These are phyloP conservation scores for Microcebus ravelobensis DNA, from an alignment of 2,113 vertebrate species.

Conservation along the genomic window DNA sequence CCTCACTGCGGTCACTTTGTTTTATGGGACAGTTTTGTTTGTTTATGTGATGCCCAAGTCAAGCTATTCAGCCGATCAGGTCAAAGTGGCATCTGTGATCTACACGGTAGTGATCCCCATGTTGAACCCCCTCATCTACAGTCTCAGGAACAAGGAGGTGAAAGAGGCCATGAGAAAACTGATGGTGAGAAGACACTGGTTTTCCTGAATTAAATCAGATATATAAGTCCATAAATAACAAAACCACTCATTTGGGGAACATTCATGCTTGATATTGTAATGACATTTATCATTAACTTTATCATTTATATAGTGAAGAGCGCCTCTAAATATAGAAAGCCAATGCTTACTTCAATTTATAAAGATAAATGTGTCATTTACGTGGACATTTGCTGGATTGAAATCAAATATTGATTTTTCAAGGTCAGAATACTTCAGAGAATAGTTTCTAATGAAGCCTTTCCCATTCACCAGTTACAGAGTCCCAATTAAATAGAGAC, in stretches of 20 bases:
- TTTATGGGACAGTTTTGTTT: constrained; percentile 59
- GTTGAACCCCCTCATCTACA: constrained; percentile 64
- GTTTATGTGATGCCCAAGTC: constrained; percentile 63
- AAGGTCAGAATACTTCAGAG: neutral
- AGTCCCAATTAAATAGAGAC: neutral
- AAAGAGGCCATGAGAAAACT: constrained; percentile 53
- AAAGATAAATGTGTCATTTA: neutral
- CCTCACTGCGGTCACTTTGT: constrained; percentile 53
- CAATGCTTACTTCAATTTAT: neutral
- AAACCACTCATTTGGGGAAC: neutral
- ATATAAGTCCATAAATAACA: neutral
- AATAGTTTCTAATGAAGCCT: neutral
- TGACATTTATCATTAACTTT: neutral
- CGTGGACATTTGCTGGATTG: neutral
- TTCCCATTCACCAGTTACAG: neutral
- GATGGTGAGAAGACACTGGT: neutral
- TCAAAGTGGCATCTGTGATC: constrained; percentile 65
- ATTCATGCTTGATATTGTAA: neutral
- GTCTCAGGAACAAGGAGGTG: constrained; percentile 61
- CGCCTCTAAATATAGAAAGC: neutral
- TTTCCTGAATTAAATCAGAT: neutral
- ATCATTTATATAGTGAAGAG: neutral
- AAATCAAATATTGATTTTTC: neutral
- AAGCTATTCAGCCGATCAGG: constrained; percentile 38
- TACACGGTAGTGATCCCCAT: constrained; percentile 53